Evolutionary conservation across 2,113 vertebrate genomes (phyloP).

Genomic region (Chloropsis hardwickii): DNA sequence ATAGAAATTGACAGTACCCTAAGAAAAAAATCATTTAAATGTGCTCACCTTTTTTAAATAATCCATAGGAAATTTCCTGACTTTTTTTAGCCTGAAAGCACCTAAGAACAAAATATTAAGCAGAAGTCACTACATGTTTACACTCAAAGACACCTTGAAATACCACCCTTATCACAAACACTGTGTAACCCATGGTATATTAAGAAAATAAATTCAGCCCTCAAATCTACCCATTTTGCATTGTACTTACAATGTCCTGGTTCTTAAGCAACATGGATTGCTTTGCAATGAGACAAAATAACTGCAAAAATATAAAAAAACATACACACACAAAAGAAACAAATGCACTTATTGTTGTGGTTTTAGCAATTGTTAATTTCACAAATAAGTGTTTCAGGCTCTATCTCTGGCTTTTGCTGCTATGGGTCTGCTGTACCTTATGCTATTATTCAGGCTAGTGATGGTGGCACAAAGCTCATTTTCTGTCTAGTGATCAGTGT

Average conservation of each 20-base stretch:
- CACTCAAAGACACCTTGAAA: neutral
- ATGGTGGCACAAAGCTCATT: neutral
- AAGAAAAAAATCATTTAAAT: neutral
- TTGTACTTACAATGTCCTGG: neutral
- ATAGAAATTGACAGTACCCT: neutral
- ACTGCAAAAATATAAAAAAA: neutral
- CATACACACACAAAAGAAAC: neutral
- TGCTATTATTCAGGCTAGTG: neutral
- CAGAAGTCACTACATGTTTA: neutral
- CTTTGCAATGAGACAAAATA: neutral
- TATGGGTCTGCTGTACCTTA: conserved; percentile 27
- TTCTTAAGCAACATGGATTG: neutral
- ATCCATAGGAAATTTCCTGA: neutral
- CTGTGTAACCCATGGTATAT: neutral
- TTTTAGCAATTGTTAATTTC: conserved; percentile 50
- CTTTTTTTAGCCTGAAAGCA: neutral
- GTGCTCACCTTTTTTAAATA: neutral
- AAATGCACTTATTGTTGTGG: neutral
- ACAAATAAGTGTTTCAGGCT: conserved; percentile 4
- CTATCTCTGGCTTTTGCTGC: conserved; percentile 14
- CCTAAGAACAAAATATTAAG: neutral
- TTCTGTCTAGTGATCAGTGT: neutral
- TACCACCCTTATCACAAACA: neutral
- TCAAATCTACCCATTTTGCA: neutral
- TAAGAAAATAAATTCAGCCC: neutral